phyloP scores from a whole-genome alignment of 2,797 vertebrate genomes.

The Helarctos malayanus region DNA sequence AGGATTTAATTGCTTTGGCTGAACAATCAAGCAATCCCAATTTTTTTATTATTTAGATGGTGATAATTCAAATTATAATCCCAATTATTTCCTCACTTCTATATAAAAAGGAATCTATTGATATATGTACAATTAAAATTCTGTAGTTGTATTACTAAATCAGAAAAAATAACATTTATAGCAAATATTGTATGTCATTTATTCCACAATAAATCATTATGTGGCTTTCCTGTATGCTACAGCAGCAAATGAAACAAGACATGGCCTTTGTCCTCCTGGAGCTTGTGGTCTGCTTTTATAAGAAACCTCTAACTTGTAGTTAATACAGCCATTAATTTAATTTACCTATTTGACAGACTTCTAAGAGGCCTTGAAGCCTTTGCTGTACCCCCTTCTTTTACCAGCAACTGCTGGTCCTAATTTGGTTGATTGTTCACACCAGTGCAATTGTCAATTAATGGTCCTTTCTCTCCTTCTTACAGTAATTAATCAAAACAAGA shows the following conservation, averaged over 20 bases:
- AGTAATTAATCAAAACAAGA: not conserved
- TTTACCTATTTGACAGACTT: not conserved
- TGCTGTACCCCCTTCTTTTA: not conserved
- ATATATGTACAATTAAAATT: not conserved
- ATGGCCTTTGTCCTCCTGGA: not conserved
- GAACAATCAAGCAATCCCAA: not conserved
- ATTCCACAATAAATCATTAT: not conserved
- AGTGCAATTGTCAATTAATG: not conserved
- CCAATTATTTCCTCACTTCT: not conserved
- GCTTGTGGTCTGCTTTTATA: not conserved
- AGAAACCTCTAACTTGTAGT: not conserved
- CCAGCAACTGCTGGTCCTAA: not conserved
- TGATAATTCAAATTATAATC: not conserved
- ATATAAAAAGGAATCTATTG: not conserved
- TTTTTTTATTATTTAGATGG: not conserved
- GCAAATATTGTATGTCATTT: not conserved
- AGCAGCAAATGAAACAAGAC: too few relatives aligned
- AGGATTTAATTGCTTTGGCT: not conserved
- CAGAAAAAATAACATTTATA: not conserved
- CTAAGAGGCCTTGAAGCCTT: not conserved
- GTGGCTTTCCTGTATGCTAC: not conserved
- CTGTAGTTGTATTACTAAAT: not conserved
- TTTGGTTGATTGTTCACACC: not conserved
- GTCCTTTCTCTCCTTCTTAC: not conserved
- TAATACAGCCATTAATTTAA: not conserved